Evolutionary conservation across 2,797 vertebrate genomes (phyloP).

Genomic region (Erethizon dorsatum): DNA sequence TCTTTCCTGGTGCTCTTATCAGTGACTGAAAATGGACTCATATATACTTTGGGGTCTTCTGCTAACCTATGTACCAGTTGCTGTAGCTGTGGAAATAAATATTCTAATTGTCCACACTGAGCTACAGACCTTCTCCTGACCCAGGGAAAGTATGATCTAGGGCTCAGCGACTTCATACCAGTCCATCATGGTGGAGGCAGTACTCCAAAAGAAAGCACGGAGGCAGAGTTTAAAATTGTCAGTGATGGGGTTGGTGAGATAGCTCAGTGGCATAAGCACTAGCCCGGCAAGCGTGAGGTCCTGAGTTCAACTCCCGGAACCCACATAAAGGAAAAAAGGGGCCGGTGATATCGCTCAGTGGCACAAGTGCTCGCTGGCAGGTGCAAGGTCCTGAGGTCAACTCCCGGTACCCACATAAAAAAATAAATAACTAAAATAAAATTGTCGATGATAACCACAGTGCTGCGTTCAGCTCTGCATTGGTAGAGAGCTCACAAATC

Average conservation of each 20-base stretch:
- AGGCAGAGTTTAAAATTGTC: not conserved
- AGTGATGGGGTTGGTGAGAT: too few relatives aligned
- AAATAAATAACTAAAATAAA: not conserved
- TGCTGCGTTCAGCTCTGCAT: not conserved
- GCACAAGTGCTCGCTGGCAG: too few relatives aligned
- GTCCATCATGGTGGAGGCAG: fast-evolving
- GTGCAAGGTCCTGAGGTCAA: too few relatives aligned
- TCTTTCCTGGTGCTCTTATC: not conserved
- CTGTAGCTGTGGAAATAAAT: not conserved
- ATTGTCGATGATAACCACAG: not conserved
- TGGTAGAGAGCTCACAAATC: not conserved
- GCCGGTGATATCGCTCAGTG: too few relatives aligned
- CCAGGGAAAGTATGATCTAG: not conserved
- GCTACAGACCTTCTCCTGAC: not conserved
- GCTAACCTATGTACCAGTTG: not conserved
- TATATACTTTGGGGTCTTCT: not conserved
- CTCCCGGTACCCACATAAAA: too few relatives aligned
- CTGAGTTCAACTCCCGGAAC: too few relatives aligned
- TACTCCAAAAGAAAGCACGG: not conserved
- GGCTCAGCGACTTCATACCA: not conserved
- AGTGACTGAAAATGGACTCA: not conserved
- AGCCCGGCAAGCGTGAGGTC: too few relatives aligned
- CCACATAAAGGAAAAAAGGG: too few relatives aligned
- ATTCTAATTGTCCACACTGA: not conserved
- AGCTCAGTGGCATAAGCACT: too few relatives aligned